Base-by-base conservation (phyloP, 2,797 vertebrate genomes). In the Danio albolineatus region DNA sequence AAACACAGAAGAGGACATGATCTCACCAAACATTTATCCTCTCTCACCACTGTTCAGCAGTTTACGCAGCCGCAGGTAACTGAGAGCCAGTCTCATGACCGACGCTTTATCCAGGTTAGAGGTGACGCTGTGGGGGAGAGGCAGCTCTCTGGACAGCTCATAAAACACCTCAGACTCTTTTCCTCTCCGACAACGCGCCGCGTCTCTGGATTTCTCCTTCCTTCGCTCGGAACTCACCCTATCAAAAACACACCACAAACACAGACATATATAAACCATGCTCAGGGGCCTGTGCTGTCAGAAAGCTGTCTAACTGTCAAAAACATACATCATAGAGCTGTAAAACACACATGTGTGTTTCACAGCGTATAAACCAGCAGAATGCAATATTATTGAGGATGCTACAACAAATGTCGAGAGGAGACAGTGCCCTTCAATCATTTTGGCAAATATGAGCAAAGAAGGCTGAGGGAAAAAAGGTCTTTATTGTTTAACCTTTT, bases 151-250 rank as follows among this genome's bases (percentile, higher is more conserved):
- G 66, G 97, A 96, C 82, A 99, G 94, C 88, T 99, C 96, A 13
- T 96, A 98, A 89, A 99, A 99, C 51, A 99, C 97, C 82, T 99
- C 97, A 0, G 97, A 97, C 86, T 99, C 98, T 89, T 99, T 98
- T 89, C 97, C 96, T 73, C 98, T 90, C 2, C 98, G 91, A 82
- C 95, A 96, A 82, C 97, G 92, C 0, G 98, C 98, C 0, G 98
- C 97, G 87, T 99, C 97, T 89, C 98, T 91, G 0, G 97, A 99
- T 86, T 98, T 99, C 89, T 99, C 98, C 92, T 99, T 99, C 82
- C 98, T 94, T 57, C 96, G 94, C 73, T 99, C 98, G 0, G 96
- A 98, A 62, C 80, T 86, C 69, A 78, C 82, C 56, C 85, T 84
- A 73, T 46, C 9, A 56, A 7, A 19, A 56, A 80, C 44, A 60